phyloP scores from a whole-genome alignment of 2,888 invertebrate species.

The Microchrysa polita region DNA sequence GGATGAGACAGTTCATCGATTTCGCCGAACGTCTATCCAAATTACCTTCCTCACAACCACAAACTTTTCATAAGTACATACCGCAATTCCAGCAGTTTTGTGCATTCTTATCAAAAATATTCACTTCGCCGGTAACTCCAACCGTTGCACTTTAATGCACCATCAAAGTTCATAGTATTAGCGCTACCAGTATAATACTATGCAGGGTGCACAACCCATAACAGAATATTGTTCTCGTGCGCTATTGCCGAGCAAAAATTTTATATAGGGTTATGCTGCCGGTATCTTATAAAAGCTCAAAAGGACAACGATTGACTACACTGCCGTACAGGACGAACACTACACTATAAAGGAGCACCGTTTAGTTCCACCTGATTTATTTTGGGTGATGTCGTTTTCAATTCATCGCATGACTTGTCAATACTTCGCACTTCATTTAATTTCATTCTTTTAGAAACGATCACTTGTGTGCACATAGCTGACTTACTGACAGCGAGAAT shows the following conservation, averaged over 20 bases:
- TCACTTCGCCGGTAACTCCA: neutral
- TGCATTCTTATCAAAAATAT: neutral
- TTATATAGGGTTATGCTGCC: too few species aligned
- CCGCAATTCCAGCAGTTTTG: neutral
- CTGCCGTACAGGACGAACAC: neutral
- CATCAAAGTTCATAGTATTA: slow-evolving; percentile 2
- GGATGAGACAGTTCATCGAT: too few species aligned
- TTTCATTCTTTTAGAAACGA: slow-evolving; percentile 39
- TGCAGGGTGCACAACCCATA: neutral
- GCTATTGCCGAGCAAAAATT: slow-evolving; percentile 7
- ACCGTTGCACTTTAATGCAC: slow-evolving; percentile 5
- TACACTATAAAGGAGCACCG: neutral
- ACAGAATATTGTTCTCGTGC: neutral
- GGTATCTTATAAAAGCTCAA: slow-evolving; percentile 10
- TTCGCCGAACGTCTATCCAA: too few species aligned
- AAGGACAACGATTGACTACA: too few species aligned
- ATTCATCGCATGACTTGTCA: slow-evolving; percentile 43
- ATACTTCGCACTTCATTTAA: slow-evolving; percentile 44
- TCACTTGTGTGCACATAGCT: neutral
- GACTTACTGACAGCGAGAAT: neutral
- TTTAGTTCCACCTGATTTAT: slow-evolving; percentile 42
- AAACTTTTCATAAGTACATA: too few species aligned
- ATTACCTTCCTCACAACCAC: too few species aligned
- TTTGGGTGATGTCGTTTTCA: slow-evolving; percentile 44
- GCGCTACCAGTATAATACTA: too few species aligned